Conservation (phyloP, 2,888 invertebrate genomes). For the Mythimna vitellina region DNA sequence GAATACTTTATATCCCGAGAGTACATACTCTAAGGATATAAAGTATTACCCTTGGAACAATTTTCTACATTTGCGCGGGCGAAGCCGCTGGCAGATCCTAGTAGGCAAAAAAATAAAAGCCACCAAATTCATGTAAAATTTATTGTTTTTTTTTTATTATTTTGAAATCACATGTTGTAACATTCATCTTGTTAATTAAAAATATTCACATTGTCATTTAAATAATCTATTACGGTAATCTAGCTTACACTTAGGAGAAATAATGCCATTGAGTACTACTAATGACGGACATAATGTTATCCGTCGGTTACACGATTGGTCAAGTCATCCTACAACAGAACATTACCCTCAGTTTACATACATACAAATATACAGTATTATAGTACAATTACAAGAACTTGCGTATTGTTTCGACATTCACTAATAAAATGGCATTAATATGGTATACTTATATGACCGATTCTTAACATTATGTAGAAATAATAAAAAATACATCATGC, state of each 20-base stretch:
- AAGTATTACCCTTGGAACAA: no score
- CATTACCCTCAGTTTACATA: conserved; percentile 86
- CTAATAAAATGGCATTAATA: conserved; percentile 89
- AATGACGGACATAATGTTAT: conserved; percentile 76
- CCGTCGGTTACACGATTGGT: conserved; percentile 88
- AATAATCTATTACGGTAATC: conserved; percentile 91
- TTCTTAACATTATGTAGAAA: conserved; percentile 87
- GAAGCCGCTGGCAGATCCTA: no score
- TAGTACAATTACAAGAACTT: conserved; percentile 87
- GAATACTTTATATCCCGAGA: no score
- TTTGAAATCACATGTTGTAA: conserved; percentile 91
- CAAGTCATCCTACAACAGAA: conserved; percentile 87
- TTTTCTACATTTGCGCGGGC: no score
- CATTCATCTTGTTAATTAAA: conserved; percentile 92
- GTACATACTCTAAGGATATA: no score
- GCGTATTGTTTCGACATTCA: conserved; percentile 85
- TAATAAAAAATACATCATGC: conserved; percentile 90
- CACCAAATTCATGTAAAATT: conserved; percentile 89
- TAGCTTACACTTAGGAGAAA: conserved; percentile 90
- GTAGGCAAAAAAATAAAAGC: conserved; percentile 62
- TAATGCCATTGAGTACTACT: conserved; percentile 89
- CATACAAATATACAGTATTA: conserved; percentile 90
- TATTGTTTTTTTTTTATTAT: conserved; percentile 91
- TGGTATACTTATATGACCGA: conserved; percentile 86
- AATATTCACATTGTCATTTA: conserved; percentile 92